Evolutionary conservation across 2,888 invertebrate genomes (phyloP).

Genomic region (Anaspis maculata): DNA sequence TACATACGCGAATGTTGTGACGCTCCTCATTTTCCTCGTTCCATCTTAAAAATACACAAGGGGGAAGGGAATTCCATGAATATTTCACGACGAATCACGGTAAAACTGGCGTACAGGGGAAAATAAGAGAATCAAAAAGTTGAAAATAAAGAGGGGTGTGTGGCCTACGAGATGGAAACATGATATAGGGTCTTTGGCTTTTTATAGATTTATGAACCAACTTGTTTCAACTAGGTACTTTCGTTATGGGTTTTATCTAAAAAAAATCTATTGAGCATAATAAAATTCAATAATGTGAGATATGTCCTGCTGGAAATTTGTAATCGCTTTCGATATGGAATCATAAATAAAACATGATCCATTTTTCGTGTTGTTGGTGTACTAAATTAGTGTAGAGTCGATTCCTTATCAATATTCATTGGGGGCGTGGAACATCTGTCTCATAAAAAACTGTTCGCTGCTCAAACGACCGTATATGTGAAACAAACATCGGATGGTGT

Average conservation of each 20-base stretch:
- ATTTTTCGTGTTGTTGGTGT: slow-evolving; percentile 22
- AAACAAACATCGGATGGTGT: too few relatives aligned
- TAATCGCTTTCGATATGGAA: too few relatives aligned
- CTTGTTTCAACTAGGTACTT: slow-evolving; percentile 13
- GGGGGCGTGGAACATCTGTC: slow-evolving; percentile 39
- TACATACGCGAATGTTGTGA: too few relatives aligned
- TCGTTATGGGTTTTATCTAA: too few relatives aligned
- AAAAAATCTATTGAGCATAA: too few relatives aligned
- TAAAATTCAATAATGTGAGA: too few relatives aligned
- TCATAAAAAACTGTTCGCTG: slow-evolving; percentile 31
- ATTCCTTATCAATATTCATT: slow-evolving; percentile 41
- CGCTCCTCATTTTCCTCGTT: slow-evolving; percentile 8
- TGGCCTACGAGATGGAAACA: slow-evolving; percentile 11
- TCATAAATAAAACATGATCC: slow-evolving; percentile 17
- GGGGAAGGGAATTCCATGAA: slow-evolving; percentile 15
- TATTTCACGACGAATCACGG: slow-evolving; percentile 16
- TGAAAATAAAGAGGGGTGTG: slow-evolving; percentile 5
- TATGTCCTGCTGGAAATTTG: too few relatives aligned
- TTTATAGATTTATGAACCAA: slow-evolving; percentile 11
- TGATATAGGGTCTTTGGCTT: slow-evolving; percentile 11
- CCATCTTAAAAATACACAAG: slow-evolving; percentile 12
- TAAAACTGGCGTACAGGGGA: slow-evolving; percentile 4
- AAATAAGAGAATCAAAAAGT: slow-evolving; percentile 10
- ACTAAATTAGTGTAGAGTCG: slow-evolving; percentile 32
- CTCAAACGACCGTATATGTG: too few relatives aligned